Evolutionary conservation across 2,797 vertebrate genomes (phyloP).

Genomic region (Bovichtus variegatus): DNA sequence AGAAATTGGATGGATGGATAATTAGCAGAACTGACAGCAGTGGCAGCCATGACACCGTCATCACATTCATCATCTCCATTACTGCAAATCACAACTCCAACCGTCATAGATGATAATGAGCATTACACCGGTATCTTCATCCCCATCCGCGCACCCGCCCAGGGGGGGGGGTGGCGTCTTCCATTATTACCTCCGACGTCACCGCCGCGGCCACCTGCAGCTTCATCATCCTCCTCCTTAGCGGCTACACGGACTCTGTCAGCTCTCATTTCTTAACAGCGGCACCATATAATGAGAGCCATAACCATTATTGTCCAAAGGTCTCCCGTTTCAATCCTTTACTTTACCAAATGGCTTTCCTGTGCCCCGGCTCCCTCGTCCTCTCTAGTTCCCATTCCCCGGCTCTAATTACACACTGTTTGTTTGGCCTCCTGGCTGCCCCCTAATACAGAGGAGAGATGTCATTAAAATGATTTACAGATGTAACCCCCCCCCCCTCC

Average conservation of each 20-base stretch:
- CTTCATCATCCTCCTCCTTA: constrained; percentile 47
- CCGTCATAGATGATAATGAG: constrained; percentile 63
- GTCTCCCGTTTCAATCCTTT: constrained; percentile 74
- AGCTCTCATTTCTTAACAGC: constrained; percentile 68
- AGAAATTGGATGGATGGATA: constrained; percentile 65
- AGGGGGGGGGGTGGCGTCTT: constrained; percentile 29
- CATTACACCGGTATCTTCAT: constrained; percentile 52
- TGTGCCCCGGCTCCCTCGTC: constrained; percentile 55
- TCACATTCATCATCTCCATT: constrained; percentile 71
- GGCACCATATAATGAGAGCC: constrained; percentile 73
- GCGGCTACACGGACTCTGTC: constrained; percentile 54
- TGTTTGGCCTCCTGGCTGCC: constrained; percentile 80
- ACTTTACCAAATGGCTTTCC: constrained; percentile 79
- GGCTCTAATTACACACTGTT: constrained; percentile 82
- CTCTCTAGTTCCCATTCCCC: constrained; percentile 69
- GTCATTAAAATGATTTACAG: constrained; percentile 82
- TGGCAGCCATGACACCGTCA: constrained; percentile 48
- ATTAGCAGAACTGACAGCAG: constrained; percentile 66
- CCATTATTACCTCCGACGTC: constrained; percentile 51
- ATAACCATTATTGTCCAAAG: constrained; percentile 78
- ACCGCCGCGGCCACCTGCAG: neutral
- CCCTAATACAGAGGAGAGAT: constrained; percentile 74
- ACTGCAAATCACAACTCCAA: constrained; percentile 63
- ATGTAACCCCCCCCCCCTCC: constrained; percentile 63
- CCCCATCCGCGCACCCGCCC: constrained; percentile 30